Conservation (phyloP, 2,113 vertebrate species). For the Siphamia tubifer region DNA sequence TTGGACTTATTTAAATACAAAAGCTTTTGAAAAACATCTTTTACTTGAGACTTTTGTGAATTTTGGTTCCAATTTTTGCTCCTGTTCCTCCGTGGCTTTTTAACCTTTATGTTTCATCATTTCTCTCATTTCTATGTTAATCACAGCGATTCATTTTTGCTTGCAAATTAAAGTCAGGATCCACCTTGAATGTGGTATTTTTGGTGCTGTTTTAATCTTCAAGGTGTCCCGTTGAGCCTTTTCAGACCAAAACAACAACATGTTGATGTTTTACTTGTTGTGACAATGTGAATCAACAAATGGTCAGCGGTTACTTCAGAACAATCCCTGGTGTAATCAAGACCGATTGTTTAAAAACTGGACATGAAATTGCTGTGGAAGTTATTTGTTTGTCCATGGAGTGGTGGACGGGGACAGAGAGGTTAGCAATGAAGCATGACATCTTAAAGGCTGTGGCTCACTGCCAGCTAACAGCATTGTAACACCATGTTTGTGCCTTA, state of each 20-base stretch:
- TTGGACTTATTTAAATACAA: too few relatives aligned
- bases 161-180: too few relatives aligned
- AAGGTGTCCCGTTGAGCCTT: neutral
- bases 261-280: neutral
- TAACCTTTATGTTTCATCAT: too few relatives aligned
- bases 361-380: neutral
- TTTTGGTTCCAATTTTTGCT: too few relatives aligned
- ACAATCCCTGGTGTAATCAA: neutral
- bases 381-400: neutral
- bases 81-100: too few relatives aligned
- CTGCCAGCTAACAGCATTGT: conserved; percentile 14
- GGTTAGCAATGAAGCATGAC: neutral
- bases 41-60: too few relatives aligned
- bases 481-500: conserved; percentile 32
- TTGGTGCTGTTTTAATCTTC: neutral
- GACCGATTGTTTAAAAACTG: neutral
- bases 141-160: too few relatives aligned
- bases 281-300: conserved; percentile 20
- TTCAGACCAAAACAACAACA: neutral
- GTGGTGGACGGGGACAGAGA: neutral
- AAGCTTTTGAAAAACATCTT: too few relatives aligned
- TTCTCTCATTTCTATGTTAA: too few relatives aligned
- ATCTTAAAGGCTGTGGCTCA: neutral
- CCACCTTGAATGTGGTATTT: too few relatives aligned
- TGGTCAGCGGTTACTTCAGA: neutral